Evolutionary conservation across 2,113 vertebrate genomes (phyloP).

Genomic region (Sturnira hondurensis): DNA sequence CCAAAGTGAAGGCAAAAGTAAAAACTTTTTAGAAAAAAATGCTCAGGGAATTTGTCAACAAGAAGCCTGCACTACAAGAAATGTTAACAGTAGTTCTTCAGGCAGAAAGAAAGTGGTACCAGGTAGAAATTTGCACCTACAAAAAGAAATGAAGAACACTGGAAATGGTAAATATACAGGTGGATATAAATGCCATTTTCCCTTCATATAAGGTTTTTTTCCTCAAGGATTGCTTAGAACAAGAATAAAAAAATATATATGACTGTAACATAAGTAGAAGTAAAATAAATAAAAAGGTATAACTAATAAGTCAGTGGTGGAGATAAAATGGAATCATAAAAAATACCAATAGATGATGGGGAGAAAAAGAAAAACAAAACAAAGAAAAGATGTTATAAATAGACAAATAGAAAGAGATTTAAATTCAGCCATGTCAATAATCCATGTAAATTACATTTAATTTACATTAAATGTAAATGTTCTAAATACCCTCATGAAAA

Average conservation of each 20-base stretch:
- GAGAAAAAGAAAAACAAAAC: background rate
- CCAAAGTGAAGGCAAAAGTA: slow-evolving; percentile 21
- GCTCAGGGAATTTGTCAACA: background rate
- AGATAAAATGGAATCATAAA: slow-evolving; percentile 11
- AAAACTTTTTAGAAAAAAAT: background rate
- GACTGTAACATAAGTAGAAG: background rate
- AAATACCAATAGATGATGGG: background rate
- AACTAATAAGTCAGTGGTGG: background rate
- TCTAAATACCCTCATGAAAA: background rate
- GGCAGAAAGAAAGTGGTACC: background rate
- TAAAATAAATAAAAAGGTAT: background rate
- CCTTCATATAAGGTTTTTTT: background rate
- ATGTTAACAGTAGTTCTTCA: background rate
- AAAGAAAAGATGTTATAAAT: background rate
- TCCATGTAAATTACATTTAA: too few relatives aligned
- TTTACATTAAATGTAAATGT: background rate
- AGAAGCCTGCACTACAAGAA: background rate
- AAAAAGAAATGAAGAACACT: background rate
- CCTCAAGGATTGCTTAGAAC: background rate
- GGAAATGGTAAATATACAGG: background rate
- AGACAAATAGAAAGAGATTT: background rate
- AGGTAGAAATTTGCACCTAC: background rate
- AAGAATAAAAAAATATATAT: background rate
- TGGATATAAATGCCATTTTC: background rate
- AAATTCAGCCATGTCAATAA: background rate